Conservation (phyloP, 1,140 invertebrate genomes). For the Bactericera cockerelli region DNA sequence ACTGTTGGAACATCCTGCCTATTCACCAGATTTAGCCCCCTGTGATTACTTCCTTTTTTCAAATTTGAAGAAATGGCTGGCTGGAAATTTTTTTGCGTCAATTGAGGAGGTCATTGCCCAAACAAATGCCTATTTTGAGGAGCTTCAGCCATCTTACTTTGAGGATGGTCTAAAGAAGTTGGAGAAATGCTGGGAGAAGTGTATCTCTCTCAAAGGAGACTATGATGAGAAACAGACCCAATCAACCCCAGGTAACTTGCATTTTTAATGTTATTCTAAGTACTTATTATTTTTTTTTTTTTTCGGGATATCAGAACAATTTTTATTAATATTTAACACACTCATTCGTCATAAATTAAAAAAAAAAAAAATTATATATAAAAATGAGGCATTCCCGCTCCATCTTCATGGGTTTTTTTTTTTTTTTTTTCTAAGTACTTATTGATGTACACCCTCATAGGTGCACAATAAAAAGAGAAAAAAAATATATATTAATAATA, state of each 20-base stretch:
- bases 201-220: conserved; percentile 20
- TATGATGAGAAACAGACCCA: conserved; percentile 21
- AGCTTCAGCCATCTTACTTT: conserved; percentile 8
- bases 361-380: too few relatives aligned
- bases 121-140: conserved; percentile 13
- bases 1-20: conserved; percentile 24
- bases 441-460: too few relatives aligned
- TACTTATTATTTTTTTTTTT: too few relatives aligned
- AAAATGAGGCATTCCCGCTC: too few relatives aligned
- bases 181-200: conserved; percentile 20
- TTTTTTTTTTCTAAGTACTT: too few relatives aligned
- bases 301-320: too few relatives aligned
- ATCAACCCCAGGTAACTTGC: neutral
- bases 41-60: conserved; percentile 26
- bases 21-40: conserved; percentile 26
- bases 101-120: conserved; percentile 14
- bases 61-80: conserved; percentile 18
- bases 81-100: conserved; percentile 10
- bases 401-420: too few relatives aligned
- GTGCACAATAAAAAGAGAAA: too few relatives aligned
- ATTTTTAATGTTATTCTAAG: conserved; percentile 6
- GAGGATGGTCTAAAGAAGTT: conserved; percentile 12
- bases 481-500: too few relatives aligned
- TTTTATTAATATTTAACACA: too few relatives aligned
- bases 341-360: too few relatives aligned